Evolutionary conservation across 2,113 vertebrate genomes (phyloP), one percentile per base, ranked within the genome.

Genomic region (Podarcis muralis): DNA sequence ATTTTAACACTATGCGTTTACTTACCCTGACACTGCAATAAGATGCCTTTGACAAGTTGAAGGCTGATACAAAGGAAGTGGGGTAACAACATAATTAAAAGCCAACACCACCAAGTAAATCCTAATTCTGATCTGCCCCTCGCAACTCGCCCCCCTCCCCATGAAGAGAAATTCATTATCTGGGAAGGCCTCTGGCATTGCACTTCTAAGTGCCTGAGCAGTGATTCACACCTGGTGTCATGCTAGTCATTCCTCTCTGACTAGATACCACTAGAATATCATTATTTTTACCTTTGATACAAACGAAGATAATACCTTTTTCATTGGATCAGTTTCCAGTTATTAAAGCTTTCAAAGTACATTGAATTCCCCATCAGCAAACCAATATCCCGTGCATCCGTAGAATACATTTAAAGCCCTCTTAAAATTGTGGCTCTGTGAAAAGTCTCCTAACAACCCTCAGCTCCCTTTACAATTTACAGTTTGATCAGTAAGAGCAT

Each of bases 1-100:
- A 86, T 94, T 93, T 93, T 92, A 92, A 93, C 92, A 79, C 95
- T 23, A 62, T 12, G 92, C 95, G 86, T 86, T 93, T 87, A 81
- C 92, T 89, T 74, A 22, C 88, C 0, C 84, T 94, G 95, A 92
- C 95, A 48, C 18, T 6, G 77, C 93, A 4, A 5, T 85, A 2
- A 2, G 92, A 57, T 11, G 59, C 85, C 40, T 32, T 89, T 95
- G 95, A 94, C 94, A 92, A 72, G 83, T 48, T 92, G 95, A 95
- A 91, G 93, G 94, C 90, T 88, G 92, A 90, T 76, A 89, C 87
- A 88, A 90, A 93, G 81, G 92, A 16, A 88, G 85, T 81, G 89
- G 85, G 92, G 94, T 91, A 93, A 92, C 90, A 91, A 68, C 83
- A 1, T 87, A 69, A 88, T 92, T 91, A 89, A 30, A 77, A 89